Evolutionary conservation across 2,888 invertebrate genomes (phyloP).

Genomic region (Eupithecia vulgata): DNA sequence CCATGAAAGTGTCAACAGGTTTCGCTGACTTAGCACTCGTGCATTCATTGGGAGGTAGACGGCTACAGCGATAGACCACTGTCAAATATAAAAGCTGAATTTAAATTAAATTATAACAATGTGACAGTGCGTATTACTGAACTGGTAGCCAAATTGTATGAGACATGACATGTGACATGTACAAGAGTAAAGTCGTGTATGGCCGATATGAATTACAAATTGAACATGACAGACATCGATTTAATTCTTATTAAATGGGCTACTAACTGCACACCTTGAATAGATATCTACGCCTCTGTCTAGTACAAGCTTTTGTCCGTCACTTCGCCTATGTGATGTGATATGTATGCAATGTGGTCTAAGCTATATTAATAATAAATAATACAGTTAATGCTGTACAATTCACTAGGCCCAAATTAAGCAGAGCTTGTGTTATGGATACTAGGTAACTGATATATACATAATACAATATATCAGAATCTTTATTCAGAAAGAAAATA

Average conservation of each 20-base stretch:
- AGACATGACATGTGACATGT: constrained; percentile 19
- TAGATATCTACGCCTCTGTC: constrained; percentile 4
- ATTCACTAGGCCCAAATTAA: too few relatives aligned
- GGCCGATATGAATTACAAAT: constrained; percentile 24
- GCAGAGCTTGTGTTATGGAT: too few relatives aligned
- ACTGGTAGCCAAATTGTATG: constrained; percentile 28
- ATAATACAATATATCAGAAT: too few relatives aligned
- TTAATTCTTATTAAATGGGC: constrained; percentile 18
- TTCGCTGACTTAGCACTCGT: too few relatives aligned
- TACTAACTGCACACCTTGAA: constrained; percentile 5
- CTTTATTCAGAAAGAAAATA: too few relatives aligned
- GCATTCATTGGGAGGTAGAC: too few relatives aligned
- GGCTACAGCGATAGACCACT: too few relatives aligned
- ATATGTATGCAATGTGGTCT: background rate
- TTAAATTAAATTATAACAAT: background rate
- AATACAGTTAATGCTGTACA: too few relatives aligned
- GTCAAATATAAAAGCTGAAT: background rate
- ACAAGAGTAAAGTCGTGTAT: constrained; percentile 23
- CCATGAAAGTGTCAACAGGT: too few relatives aligned
- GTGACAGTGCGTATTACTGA: background rate
- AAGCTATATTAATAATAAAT: too few relatives aligned
- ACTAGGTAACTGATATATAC: too few relatives aligned
- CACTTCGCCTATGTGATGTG: background rate
- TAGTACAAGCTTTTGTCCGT: background rate
- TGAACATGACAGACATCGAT: constrained; percentile 26